Evolutionary conservation across 2,113 vertebrate genomes (phyloP).

Genomic region (Patagioenas fasciata): DNA sequence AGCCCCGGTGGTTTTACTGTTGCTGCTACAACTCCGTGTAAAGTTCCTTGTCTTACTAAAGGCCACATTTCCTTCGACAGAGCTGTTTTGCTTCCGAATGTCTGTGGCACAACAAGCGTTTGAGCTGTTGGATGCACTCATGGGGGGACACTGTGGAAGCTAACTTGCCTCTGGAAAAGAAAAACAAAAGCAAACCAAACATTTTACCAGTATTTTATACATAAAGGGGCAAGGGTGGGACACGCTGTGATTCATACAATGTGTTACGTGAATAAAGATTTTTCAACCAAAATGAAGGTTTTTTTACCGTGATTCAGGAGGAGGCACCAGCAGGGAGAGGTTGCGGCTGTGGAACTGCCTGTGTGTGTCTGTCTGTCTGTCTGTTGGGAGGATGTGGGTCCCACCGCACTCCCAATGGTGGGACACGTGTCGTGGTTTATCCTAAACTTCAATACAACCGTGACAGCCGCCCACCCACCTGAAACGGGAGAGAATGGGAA

Average conservation of each 20-base stretch:
- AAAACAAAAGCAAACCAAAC: not conserved
- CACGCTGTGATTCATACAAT: not conserved
- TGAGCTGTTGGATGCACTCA: not conserved
- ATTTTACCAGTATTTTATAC: slow-evolving; percentile 24
- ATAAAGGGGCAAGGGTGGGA: not conserved
- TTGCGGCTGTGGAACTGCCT: not conserved
- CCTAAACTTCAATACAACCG: no score
- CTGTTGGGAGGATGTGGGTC: not conserved
- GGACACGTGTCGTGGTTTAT: not conserved
- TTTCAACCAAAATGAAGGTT: not conserved
- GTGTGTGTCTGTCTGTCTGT: not conserved
- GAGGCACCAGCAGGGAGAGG: not conserved
- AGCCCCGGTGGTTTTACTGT: not conserved
- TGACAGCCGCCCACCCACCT: no score
- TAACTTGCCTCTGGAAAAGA: not conserved
- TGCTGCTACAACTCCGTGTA: not conserved
- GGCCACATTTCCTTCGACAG: not conserved
- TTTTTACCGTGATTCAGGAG: not conserved
- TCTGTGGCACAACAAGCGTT: not conserved
- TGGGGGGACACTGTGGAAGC: not conserved
- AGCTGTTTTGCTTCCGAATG: not conserved
- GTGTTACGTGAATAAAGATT: slow-evolving; percentile 18
- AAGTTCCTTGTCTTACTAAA: not conserved
- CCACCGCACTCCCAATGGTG: not conserved
- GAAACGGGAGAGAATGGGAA: no score